These are phyloP conservation scores for Zaprionus capensis DNA, from an alignment of 1,140 invertebrate species.

Conservation along the genomic window DNA sequence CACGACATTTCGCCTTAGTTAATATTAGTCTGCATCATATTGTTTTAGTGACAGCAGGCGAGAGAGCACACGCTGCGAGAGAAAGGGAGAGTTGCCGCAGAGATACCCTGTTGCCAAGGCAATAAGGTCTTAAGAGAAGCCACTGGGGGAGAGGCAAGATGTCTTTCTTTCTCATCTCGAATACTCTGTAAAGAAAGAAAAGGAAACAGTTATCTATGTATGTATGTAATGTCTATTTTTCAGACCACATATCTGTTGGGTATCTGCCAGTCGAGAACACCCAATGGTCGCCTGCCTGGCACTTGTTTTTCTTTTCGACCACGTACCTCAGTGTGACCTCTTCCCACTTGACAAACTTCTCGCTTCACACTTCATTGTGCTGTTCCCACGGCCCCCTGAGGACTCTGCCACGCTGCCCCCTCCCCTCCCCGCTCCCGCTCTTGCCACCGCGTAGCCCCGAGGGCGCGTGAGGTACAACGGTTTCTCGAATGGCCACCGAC, in stretches of 20 bases:
- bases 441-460: not conserved
- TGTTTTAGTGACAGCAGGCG: not conserved
- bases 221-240: too few species aligned
- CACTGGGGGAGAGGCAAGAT: too few species aligned
- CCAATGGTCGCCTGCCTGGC: not conserved
- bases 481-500: not conserved
- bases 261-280: not conserved
- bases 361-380: not conserved
- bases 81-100: not conserved
- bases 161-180: too few species aligned
- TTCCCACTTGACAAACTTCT: not conserved
- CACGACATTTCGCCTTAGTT: constrained; percentile 1
- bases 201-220: too few species aligned
- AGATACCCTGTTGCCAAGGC: not conserved
- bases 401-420: not conserved
- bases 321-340: constrained; percentile 4
- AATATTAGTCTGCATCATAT: constrained; percentile 1
- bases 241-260: not conserved
- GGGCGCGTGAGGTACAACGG: not conserved
- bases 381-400: not conserved
- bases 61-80: not conserved
- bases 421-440: not conserved
- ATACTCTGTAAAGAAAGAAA: too few species aligned
- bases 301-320: constrained; percentile 2
- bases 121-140: too few species aligned